Conservation (phyloP, 53 echinoderm and acorn worm genomes). For the Echinometra lucunter region DNA sequence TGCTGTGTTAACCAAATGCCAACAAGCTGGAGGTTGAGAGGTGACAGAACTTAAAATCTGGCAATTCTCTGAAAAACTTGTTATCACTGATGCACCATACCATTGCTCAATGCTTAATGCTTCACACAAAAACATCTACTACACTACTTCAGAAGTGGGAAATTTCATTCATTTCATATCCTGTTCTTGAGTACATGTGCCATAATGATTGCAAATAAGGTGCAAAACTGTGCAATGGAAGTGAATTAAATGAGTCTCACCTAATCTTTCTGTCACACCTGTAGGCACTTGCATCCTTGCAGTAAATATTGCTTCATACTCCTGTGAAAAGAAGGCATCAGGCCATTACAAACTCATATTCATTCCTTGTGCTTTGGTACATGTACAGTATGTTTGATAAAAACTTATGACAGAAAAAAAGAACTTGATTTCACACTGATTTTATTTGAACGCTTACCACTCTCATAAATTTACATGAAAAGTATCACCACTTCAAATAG, state of each 20-base stretch:
- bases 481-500: no score
- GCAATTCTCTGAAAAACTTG: not conserved
- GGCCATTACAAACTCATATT: not conserved
- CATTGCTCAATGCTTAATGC: no score
- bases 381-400: no score
- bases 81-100: no score
- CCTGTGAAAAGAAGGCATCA: slow-evolving; percentile 62
- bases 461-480: no score
- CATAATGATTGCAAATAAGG: no score
- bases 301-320: slow-evolving; percentile 89
- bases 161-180: not conserved
- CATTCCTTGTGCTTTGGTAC: no score
- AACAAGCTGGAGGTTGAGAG: no score
- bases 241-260: not conserved
- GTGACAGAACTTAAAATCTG: not conserved
- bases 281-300: slow-evolving; percentile 82
- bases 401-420: no score
- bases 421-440: not conserved
- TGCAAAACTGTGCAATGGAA: not conserved
- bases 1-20: not conserved
- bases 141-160: no score
- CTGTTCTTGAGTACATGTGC: not conserved
- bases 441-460: no score
- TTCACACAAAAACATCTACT: no score
- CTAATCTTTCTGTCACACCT: slow-evolving; percentile 10